These are phyloP conservation scores for Agrypnus murinus DNA, from an alignment of 2,888 invertebrate genomes.

Conservation along the genomic window DNA sequence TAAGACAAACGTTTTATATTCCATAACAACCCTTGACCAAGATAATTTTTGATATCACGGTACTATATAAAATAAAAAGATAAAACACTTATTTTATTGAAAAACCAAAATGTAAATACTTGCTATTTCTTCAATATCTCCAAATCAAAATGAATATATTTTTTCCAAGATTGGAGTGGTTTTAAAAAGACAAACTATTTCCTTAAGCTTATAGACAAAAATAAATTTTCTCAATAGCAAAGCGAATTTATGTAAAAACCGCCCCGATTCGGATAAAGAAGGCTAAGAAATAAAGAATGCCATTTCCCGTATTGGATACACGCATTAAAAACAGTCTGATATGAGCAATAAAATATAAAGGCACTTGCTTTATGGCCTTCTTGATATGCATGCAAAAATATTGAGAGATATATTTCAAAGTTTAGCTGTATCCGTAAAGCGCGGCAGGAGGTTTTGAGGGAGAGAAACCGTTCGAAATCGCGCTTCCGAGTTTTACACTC, in stretches of 20 bases:
- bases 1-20: no score
- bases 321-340: conserved; percentile 69
- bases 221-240: conserved; percentile 51
- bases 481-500: conserved; percentile 53
- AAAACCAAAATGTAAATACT: no score
- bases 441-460: conserved; percentile 58
- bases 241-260: conserved; percentile 50
- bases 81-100: no score
- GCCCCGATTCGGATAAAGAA: conserved; percentile 49
- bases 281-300: conserved; percentile 58
- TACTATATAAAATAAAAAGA: no score
- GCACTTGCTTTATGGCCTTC: conserved; percentile 68
- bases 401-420: conserved; percentile 67
- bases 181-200: no score
- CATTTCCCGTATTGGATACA: conserved; percentile 68
- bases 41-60: no score
- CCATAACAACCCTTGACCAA: no score
- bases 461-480: conserved; percentile 49
- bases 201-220: conserved; percentile 42
- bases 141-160: no score
- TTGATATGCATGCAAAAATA: conserved; percentile 68
- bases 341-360: conserved; percentile 68
- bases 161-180: background rate
- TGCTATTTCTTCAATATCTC: no score
- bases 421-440: conserved; percentile 60